Base-by-base conservation (phyloP, 35 echinoderm and acorn worm species). In the Chiridota heheva region DNA sequence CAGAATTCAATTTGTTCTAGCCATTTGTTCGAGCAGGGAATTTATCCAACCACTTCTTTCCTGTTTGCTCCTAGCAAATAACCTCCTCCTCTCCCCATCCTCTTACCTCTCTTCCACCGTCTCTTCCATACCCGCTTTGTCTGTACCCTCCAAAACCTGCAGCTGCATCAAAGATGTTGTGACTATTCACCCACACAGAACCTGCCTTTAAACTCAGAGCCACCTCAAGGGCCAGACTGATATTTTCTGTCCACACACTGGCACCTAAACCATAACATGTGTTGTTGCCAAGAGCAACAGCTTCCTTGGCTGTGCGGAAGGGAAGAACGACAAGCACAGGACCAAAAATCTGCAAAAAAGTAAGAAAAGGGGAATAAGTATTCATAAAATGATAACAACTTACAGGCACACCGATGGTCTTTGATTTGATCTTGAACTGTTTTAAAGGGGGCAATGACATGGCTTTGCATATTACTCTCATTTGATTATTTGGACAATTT, bases 141-240 rank as follows among this genome's bases (percentile, higher is more conserved):
- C 89, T 80, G 36, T 98, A 98, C 10, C 95, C 95, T 46, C 95
- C 95, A 73, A 98, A 98, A 17, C 95, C 95, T 60, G 84, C 81
- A 6, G 95, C 95, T 40, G 95, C 95, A 73, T 92, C 95, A 88
- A 98, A 98, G 84, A 98, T 91, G 42, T 98, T 98, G 55, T 98
- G 95, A 12, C 76, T 80, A 66, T 98, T 98, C 18, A 98, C 75
- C 95, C 95, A 98, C 20, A 98, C 85, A 22, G 84, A 80, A 40
- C 95, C 95, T 37, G 95, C 95, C 56, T 98, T 98, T 64, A 98
- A 41, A 40, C 89, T 88, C 35, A 98, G 60, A 16, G 95, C 85
- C 3, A 89, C 95, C 42, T 98, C 95, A 5, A 98, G 65, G 15
- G 58, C 95, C 5, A 98, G 81, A 36, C 89, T 85, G 29, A 98